phyloP scores from a whole-genome alignment of 2,797 vertebrate species.

The Numenius phaeopus region DNA sequence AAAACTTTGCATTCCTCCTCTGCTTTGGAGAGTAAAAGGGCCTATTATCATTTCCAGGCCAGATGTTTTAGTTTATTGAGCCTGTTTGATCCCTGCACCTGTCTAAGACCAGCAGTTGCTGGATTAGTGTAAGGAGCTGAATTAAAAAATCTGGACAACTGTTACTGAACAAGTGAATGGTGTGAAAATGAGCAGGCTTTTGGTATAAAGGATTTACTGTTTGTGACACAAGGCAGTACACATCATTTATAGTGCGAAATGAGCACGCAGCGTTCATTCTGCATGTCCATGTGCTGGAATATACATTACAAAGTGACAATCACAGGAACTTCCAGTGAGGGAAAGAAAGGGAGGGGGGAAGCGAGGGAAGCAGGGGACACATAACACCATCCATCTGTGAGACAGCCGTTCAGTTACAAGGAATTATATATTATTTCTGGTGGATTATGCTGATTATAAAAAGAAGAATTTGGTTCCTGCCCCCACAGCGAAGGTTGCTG shows the following conservation, averaged over 20 bases:
- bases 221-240: slow-evolving; percentile 80
- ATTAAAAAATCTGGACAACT: slow-evolving; percentile 87
- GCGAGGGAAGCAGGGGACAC: slow-evolving; percentile 52
- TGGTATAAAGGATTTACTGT: slow-evolving; percentile 85
- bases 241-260: slow-evolving; percentile 74
- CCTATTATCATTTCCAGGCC: slow-evolving; percentile 84
- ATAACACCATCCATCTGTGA: slow-evolving; percentile 83
- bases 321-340: slow-evolving; percentile 66
- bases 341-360: slow-evolving; percentile 62
- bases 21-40: slow-evolving; percentile 78
- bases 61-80: slow-evolving; percentile 88
- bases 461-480: slow-evolving; percentile 76
- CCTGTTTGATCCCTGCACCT: slow-evolving; percentile 87
- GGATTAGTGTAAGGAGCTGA: slow-evolving; percentile 83
- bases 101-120: slow-evolving; percentile 85
- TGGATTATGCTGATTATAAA: slow-evolving; percentile 83
- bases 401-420: slow-evolving; percentile 82
- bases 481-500: slow-evolving; percentile 40
- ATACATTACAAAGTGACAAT: slow-evolving; percentile 81
- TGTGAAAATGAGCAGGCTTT: slow-evolving; percentile 86
- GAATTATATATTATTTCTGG: slow-evolving; percentile 85
- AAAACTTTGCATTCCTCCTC: slow-evolving; percentile 79
- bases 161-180: slow-evolving; percentile 82
- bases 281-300: slow-evolving; percentile 61
- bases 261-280: slow-evolving; percentile 69